These are phyloP conservation scores for Blomia tropicalis DNA, from an alignment of 2,888 invertebrate species.

Conservation along the genomic window DNA sequence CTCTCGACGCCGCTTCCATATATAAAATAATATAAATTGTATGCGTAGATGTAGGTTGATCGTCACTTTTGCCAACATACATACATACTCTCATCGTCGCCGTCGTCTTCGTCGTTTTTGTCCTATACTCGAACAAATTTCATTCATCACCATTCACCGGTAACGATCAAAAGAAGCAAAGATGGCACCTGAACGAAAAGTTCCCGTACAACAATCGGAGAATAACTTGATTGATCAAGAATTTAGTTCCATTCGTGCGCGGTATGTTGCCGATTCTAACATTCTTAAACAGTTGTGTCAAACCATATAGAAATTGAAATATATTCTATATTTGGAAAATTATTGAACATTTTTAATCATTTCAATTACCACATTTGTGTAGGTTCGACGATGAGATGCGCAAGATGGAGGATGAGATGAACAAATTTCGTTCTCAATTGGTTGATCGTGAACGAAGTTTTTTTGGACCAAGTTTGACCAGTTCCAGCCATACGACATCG, in stretches of 20 bases:
- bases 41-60: constrained; percentile 1
- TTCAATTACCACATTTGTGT: no score
- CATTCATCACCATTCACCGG: neutral
- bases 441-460: constrained; percentile 82
- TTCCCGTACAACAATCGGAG: constrained; percentile 75
- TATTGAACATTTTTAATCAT: no score
- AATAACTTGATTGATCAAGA: constrained; percentile 90
- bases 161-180: constrained; percentile 19
- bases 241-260: constrained; percentile 84
- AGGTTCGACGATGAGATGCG: constrained; percentile 93
- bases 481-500: constrained; percentile 43
- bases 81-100: no score
- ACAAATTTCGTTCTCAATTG: constrained; percentile 74
- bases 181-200: constrained; percentile 32
- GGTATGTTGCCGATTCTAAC: no score
- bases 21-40: no score
- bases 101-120: no score
- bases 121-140: no score
- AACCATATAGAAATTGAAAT: no score
- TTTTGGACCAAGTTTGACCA: constrained; percentile 39
- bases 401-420: constrained; percentile 97
- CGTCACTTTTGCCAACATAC: no score
- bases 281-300: no score
- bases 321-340: no score
- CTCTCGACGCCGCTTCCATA: no score